Base-by-base conservation (phyloP, 2,888 invertebrate genomes). In the Acleris emargana region DNA sequence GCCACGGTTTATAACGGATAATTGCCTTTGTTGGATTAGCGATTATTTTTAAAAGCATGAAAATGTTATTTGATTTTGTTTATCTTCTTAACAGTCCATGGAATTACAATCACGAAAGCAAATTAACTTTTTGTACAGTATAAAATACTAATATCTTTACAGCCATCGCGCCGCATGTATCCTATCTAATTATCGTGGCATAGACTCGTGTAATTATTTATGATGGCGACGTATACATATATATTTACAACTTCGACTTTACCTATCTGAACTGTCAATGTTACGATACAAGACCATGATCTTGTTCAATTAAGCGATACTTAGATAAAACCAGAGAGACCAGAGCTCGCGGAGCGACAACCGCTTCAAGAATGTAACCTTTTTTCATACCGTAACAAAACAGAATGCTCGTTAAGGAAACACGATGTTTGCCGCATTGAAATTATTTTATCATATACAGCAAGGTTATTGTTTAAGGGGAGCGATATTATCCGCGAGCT, bases 401-500 rank as follows among this genome's bases (percentile, higher is more conserved):
- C 82, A 82, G 81, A 82, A 80, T 80, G 83, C 88, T 90, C 85
- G 88, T 89, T 91, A 89, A 86, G 84, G 83, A 84, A 84, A 87
- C 88, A 86, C 84, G 83, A 87, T 86, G 87, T 88, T 87, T 87
- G 85, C 83, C 78, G 84, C 84, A 88, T 89, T 86, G 83, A 87
- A 90, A 91, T 89, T 87, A 84, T 89, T 90, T 90, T 89, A 89
- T 91, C 88, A 90, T 91, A 89, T 89, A 84, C 86, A 82, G 86
- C 83, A 79, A 79, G 84, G 89, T 89, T 91, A 90, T 90, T 90
- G 90, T 90, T 89, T 89, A 87, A 87, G 81, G 82, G 84, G 79
- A 82, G 84, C 88, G 90, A 91, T 90, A 87, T 81, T 87, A 91
- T 91, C 90, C 88, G 83, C 82, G 80, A 78, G 76, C 87, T 89